phyloP scores from a whole-genome alignment of 1,140 invertebrate genomes.

The Drosophila orosa region DNA sequence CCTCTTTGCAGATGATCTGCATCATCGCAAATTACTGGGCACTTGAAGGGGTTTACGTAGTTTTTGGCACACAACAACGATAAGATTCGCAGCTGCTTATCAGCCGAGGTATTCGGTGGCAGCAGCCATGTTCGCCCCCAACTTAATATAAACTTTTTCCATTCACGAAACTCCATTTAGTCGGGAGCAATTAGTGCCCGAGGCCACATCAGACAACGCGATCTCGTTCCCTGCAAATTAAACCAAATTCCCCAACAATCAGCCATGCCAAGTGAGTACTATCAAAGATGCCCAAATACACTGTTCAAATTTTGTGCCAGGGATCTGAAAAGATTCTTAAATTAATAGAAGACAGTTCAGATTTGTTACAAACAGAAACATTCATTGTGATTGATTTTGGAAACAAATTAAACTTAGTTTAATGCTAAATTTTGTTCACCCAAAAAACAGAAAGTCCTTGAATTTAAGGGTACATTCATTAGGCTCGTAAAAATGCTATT shows the following conservation, averaged over 20 bases:
- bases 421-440: not conserved
- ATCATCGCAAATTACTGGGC: constrained; percentile 27
- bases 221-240: constrained; percentile 28
- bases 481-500: not conserved
- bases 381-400: not conserved
- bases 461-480: too few species aligned
- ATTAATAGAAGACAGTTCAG: not conserved
- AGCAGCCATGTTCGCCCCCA: constrained; percentile 3
- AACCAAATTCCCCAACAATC: constrained; percentile 35
- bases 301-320: not conserved
- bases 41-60: constrained; percentile 31
- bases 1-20: constrained; percentile 3
- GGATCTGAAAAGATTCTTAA: not conserved
- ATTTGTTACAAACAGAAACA: not conserved
- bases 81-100: constrained; percentile 37
- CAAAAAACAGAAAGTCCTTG: not conserved
- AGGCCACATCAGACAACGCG: constrained; percentile 23
- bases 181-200: constrained; percentile 30
- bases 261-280: constrained; percentile 40
- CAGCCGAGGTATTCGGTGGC: constrained; percentile 9
- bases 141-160: constrained; percentile 39
- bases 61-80: constrained; percentile 36
- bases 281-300: not conserved
- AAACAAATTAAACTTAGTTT: not conserved
- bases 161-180: constrained; percentile 48